phyloP scores from a whole-genome alignment of 1,140 invertebrate genomes.

The Fopius arisanus region DNA sequence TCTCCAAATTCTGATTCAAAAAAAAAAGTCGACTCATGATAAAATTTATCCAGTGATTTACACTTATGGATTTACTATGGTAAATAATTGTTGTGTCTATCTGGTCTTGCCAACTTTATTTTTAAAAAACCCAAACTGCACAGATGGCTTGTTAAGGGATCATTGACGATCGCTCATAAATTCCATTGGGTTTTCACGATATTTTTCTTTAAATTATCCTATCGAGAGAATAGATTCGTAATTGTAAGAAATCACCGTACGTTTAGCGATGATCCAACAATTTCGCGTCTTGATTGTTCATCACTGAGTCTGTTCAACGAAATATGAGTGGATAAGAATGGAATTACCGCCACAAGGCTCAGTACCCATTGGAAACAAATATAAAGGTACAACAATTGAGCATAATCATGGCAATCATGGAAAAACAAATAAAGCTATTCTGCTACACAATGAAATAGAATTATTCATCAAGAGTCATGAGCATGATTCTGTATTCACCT shows the following conservation, averaged over 20 bases:
- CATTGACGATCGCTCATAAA: neutral
- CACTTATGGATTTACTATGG: neutral
- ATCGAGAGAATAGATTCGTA: constrained; percentile 9
- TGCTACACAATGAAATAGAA: neutral
- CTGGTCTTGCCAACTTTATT: neutral
- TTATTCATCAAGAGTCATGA: neutral
- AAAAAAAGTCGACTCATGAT: neutral
- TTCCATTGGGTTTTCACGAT: neutral
- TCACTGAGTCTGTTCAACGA: neutral
- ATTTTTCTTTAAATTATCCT: neutral
- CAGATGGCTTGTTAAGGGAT: neutral
- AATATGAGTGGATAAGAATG: constrained; percentile 5
- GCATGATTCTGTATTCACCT: neutral
- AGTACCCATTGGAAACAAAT: constrained; percentile 31
- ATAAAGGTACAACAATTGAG: constrained; percentile 26
- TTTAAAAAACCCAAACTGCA: neutral
- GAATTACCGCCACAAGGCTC: neutral
- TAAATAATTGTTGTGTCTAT: neutral
- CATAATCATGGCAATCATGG: neutral
- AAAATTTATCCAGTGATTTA: neutral
- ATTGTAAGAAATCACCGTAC: neutral
- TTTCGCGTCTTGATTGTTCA: constrained; percentile 4
- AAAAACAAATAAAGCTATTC: neutral
- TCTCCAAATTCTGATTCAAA: neutral
- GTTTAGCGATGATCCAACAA: neutral